Percentiles rank a stretch among this genome's conserved stretches.
These are phyloP conservation scores for Aporophyla lueneburgensis DNA, from an alignment of 2,888 invertebrate species.

Conservation along the genomic window DNA sequence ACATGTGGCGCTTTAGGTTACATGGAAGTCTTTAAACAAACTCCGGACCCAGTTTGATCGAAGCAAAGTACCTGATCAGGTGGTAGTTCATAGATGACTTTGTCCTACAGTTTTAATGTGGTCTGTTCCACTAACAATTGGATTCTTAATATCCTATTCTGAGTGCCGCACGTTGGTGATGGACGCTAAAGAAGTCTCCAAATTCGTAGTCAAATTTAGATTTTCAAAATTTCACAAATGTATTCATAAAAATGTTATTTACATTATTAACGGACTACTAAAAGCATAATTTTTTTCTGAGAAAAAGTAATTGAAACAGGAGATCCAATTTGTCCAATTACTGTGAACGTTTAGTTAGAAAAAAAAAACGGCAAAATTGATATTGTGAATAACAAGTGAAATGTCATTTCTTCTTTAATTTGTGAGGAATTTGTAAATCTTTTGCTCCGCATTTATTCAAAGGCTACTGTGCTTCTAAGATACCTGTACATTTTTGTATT, in stretches of 20 bases:
- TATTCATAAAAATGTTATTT: not conserved
- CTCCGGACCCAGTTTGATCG: not conserved
- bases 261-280: slow-evolving; percentile 6
- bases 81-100: not conserved
- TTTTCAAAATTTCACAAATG: not conserved
- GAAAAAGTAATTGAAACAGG: slow-evolving; percentile 55
- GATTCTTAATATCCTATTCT: not conserved
- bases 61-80: not conserved
- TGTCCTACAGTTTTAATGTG: not conserved
- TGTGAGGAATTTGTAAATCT: not conserved
- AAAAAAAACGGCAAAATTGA: slow-evolving; percentile 27
- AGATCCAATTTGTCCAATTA: slow-evolving; percentile 59
- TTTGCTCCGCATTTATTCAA: not conserved
- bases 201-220: not conserved
- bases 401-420: not conserved
- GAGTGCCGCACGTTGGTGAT: not conserved
- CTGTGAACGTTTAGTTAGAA: slow-evolving; percentile 36
- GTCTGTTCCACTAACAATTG: not conserved
- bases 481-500: not conserved
- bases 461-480: not conserved
- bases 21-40: not conserved
- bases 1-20: not conserved
- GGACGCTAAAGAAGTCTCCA: not conserved
- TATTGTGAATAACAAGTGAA: slow-evolving; percentile 30
- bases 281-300: slow-evolving; percentile 20